These are phyloP conservation scores for Drosophila picticornis DNA, from an alignment of 2,888 invertebrate species.

Conservation along the genomic window DNA sequence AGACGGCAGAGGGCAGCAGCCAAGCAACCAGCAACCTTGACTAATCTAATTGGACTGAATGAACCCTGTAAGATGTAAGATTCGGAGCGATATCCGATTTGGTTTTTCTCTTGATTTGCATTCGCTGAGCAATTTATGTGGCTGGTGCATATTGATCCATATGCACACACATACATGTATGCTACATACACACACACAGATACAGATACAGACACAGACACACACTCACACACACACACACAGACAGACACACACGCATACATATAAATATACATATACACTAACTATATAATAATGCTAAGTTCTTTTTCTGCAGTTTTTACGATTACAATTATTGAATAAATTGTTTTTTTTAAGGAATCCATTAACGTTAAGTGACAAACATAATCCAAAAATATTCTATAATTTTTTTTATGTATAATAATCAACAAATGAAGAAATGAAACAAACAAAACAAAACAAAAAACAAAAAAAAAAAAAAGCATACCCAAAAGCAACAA, in stretches of 20 bases:
- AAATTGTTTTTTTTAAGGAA: constrained; percentile 41
- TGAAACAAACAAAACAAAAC: constrained; percentile 1
- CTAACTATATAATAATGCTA: constrained; percentile 35
- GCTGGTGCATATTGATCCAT: constrained; percentile 11
- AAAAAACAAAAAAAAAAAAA: constrained; percentile 6
- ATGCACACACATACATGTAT: constrained; percentile 16
- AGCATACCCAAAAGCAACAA: constrained; percentile 52
- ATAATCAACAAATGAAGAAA: constrained; percentile 15
- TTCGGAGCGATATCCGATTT: background rate
- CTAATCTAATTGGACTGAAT: constrained; percentile 6
- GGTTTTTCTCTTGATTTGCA: constrained; percentile 8
- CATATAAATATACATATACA: constrained; percentile 1
- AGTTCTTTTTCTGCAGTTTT: constrained; percentile 57
- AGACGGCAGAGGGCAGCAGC: background rate
- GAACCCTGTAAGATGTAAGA: background rate
- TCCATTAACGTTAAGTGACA: constrained; percentile 46
- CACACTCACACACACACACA: background rate
- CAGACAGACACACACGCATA: background rate
- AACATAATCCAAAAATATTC: constrained; percentile 55
- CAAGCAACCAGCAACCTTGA: background rate
- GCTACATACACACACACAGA: background rate
- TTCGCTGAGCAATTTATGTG: constrained; percentile 30
- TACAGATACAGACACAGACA: background rate
- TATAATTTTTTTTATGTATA: constrained; percentile 50
- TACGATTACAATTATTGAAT: constrained; percentile 48